Percentiles rank a stretch among this genome's conserved stretches.
These are phyloP conservation scores for Hermaeophaga mercurialis DNA, from an alignment of 2,888 invertebrate genomes.

Conservation along the genomic window DNA sequence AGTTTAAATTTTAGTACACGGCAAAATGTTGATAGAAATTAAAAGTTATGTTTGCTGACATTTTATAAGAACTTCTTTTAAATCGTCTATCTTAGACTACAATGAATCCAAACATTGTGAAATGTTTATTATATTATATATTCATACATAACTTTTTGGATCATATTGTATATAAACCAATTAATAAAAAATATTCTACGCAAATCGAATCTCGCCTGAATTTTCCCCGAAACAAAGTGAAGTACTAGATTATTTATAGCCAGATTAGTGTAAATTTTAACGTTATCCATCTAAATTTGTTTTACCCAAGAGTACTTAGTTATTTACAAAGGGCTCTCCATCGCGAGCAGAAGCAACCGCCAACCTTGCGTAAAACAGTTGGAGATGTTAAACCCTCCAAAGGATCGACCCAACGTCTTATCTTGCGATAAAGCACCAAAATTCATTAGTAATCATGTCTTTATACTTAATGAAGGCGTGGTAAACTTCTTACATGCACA, in stretches of 20 bases:
- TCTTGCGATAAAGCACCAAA: constrained; percentile 10
- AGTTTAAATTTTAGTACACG: too few species aligned
- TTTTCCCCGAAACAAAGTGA: constrained; percentile 21
- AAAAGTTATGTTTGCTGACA: too few species aligned
- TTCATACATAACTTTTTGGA: too few species aligned
- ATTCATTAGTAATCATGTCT: constrained; percentile 16
- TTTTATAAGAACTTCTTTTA: too few species aligned
- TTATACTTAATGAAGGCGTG: background rate
- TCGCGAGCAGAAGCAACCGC: background rate
- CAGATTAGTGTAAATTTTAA: constrained; percentile 30
- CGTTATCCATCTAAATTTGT: constrained; percentile 29
- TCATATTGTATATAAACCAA: too few species aligned
- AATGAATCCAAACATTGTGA: too few species aligned
- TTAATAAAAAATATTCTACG: too few species aligned
- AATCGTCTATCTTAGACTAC: too few species aligned
- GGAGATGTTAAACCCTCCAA: constrained; percentile 2
- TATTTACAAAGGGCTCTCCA: constrained; percentile 23
- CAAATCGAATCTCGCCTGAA: constrained; percentile 16
- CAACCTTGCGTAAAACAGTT: constrained; percentile 5
- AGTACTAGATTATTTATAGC: constrained; percentile 34
- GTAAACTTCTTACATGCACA: background rate
- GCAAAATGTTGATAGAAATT: too few species aligned
- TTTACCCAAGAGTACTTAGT: constrained; percentile 21
- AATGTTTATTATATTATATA: too few species aligned
- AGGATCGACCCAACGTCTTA: constrained; percentile 10